Evolutionary conservation across 2,888 invertebrate genomes (phyloP), one percentile per base, ranked within the genome.

Genomic region (Dione vanillae): DNA sequence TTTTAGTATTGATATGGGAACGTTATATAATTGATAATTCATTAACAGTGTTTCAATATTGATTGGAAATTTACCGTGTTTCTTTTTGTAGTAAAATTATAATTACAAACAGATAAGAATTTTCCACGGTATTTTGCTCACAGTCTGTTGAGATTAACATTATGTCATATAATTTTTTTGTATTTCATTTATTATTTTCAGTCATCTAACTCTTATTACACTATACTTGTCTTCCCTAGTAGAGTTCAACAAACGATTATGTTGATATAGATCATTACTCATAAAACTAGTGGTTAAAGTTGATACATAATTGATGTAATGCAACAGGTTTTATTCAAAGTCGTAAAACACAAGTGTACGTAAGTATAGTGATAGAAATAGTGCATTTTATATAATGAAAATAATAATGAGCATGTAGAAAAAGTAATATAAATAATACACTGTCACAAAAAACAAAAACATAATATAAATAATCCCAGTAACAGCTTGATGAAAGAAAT

Each of bases 251-350:
- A 64, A 40, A 51, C 14, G 37, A 51, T 40, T 51, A 64, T 64
- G 10, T 47, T 40, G 19, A 49, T 37, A 45, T 62, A 52, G 67
- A 67, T 43, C 49, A 52, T 37, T 54, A 27, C 61, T 62, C 62
- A 65, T 68, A 65, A 71, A 77, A 78, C 77, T 77, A 80, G 81
- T 78, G 80, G 81, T 87, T 87, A 85, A 82, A 79, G 80, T 78
- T 74, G 79, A 81, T 76, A 78, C 80, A 82, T 88, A 89, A 88
- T 86, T 86, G 88, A 89, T 83, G 87, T 88, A 89, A 89, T 83
- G 78, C 69, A 81, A 86, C 89, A 82, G 83, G 88, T 86, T 82
- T 77, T 75, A 75, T 73, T 72, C 73, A 27, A 78, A 73, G 77
- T 78, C 72, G 67, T 59, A 71, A 65, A 61, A 61, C 54, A 54